These are phyloP conservation scores for Drosophila ficusphila DNA, from an alignment of 1,140 invertebrate genomes.

Conservation along the genomic window DNA sequence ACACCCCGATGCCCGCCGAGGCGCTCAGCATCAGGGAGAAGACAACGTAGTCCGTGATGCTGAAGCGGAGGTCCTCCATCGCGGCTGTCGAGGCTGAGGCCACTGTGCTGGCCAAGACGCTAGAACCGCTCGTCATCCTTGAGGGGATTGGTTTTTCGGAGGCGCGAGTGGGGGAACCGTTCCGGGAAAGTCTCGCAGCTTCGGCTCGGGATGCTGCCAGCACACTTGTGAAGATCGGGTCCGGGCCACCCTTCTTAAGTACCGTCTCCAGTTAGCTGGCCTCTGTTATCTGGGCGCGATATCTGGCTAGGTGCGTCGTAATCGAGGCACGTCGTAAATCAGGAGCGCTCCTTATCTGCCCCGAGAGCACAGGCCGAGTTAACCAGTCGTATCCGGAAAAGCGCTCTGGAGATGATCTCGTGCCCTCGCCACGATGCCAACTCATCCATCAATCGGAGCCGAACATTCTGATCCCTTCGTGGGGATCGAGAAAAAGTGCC, in stretches of 20 bases:
- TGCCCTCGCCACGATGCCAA: background rate
- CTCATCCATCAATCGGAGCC: background rate
- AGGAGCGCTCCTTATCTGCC: slow-evolving; percentile 23
- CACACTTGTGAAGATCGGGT: slow-evolving; percentile 20
- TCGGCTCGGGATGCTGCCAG: slow-evolving; percentile 37
- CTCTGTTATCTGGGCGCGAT: slow-evolving; percentile 40
- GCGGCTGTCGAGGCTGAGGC: slow-evolving; percentile 10
- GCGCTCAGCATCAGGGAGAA: slow-evolving; percentile 87
- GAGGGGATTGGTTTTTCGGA: background rate
- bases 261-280: slow-evolving; percentile 2
- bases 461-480: background rate
- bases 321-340: slow-evolving; percentile 47
- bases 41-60: slow-evolving; percentile 86
- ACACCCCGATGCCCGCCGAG: slow-evolving; percentile 88
- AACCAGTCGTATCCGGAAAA: slow-evolving; percentile 8
- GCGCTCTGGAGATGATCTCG: background rate
- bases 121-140: slow-evolving; percentile 29
- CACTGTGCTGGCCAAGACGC: slow-evolving; percentile 24
- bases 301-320: slow-evolving; percentile 33
- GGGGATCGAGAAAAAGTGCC: no score
- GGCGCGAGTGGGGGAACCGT: background rate
- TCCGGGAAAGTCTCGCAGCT: background rate
- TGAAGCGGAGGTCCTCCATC: slow-evolving; percentile 74
- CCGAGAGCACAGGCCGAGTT: background rate
- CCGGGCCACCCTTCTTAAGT: slow-evolving; percentile 25